These are phyloP conservation scores for Gorilla gorilla DNA, from an alignment of 2,113 vertebrate species.

Conservation along the genomic window DNA sequence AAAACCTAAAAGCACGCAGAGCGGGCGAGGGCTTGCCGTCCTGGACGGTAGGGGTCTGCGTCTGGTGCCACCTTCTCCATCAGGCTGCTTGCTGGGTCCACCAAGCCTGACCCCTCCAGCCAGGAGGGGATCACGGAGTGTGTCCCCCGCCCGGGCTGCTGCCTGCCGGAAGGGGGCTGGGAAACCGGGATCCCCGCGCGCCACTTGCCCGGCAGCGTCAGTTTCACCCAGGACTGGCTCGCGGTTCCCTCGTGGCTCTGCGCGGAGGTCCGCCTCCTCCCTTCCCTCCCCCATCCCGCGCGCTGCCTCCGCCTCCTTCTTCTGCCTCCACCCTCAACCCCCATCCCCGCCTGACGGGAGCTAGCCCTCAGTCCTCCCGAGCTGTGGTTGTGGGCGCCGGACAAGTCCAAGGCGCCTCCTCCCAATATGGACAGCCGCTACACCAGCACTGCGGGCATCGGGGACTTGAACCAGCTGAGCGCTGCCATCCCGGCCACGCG, in stretches of 20 bases:
- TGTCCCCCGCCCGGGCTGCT: background rate
- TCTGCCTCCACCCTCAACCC: constrained; percentile 39
- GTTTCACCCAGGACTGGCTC: background rate
- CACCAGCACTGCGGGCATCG: constrained; percentile 85
- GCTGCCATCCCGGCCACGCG: constrained; percentile 95
- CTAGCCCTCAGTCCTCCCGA: background rate
- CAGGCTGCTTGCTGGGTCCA: background rate
- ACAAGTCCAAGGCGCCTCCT: background rate
- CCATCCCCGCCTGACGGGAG: background rate
- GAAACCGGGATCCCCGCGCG: background rate
- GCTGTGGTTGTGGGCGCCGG: constrained; percentile 43
- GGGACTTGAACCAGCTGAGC: constrained; percentile 92
- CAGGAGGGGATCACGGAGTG: background rate
- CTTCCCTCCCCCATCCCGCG: background rate
- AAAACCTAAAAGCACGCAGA: background rate
- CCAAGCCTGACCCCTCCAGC: background rate
- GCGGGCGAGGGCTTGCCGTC: background rate
- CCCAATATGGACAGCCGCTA: constrained; percentile 75
- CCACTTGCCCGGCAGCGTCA: background rate
- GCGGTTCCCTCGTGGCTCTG: background rate
- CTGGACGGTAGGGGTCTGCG: background rate
- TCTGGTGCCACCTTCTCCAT: background rate
- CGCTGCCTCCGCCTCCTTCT: constrained; percentile 39
- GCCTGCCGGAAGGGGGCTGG: background rate
- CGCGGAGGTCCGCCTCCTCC: background rate